Evolutionary conservation across 2,113 vertebrate species (phyloP), one percentile per base, ranked within the genome.

Genomic region (Chloropsis hardwickii): DNA sequence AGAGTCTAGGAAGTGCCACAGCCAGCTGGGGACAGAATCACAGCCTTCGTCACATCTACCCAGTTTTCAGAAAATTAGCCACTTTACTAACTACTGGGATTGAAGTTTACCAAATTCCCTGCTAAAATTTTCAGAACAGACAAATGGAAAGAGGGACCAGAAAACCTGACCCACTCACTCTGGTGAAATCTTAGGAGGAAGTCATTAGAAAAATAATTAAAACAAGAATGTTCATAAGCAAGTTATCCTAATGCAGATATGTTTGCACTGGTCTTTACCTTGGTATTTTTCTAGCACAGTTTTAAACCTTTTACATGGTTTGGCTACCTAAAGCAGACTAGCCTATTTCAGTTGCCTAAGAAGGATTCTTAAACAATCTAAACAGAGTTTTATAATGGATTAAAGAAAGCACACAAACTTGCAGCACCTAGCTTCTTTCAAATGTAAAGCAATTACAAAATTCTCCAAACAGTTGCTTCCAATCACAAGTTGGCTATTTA

Each of bases 401-500:
- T 62, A 78, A 92, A 73, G 42, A 64, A 76, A 88, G 31, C 54
- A 72, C 28, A 60, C 4, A 25, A 42, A 56, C 60, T 67, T 64
- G 73, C 48, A 86, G 58, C 45, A 92, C 25, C 28, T 67, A 76
- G 27, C 22, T 86, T 64, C 24, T 69, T 82, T 76, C 16, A 82
- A 69, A 86, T 37, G 25, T 53, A 80, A 92, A 93, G 45, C 50
- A 90, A 1, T 48, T 93, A 81, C 37, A 79, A 70, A 89, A 86
- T 69, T 92, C 50, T 90, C 71, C 54, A 61, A 50, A 22, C 80
- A 86, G 74, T 65, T 93, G 78, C 45, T 92, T 88, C 50, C 79
- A 88, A 65, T 90, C 88, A 88, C 54, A 83, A 88, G 54, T 54
- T 88, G 37, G 45, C 39, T 69, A n/a, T 73, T 95, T 90, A 90